Evolutionary conservation across 2,797 vertebrate species (phyloP).

Genomic region (Acanthurus lineatus): DNA sequence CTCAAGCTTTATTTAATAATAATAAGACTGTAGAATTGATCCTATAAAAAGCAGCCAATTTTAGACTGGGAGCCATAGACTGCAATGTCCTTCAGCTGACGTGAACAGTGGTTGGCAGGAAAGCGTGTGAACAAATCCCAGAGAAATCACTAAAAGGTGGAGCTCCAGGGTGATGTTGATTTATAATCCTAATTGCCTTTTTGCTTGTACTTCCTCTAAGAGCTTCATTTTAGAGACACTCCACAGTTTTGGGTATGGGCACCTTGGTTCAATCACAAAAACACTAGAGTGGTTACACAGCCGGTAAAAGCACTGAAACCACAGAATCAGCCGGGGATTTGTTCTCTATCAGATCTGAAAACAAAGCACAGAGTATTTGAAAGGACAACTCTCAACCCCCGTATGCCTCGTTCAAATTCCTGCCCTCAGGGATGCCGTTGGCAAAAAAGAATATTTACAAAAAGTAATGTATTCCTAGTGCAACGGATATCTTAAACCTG

Average conservation of each 20-base stretch:
- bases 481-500: slow-evolving; percentile 13
- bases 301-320: slow-evolving; percentile 3
- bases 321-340: slow-evolving; percentile 17
- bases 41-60: not conserved
- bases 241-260: not conserved
- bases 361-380: slow-evolving; percentile 20
- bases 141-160: slow-evolving; percentile 9
- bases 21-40: not conserved
- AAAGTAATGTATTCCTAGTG: slow-evolving; percentile 27
- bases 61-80: not conserved
- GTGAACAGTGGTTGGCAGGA: not conserved
- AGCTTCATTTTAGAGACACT: slow-evolving; percentile 6
- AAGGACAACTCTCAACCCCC: slow-evolving; percentile 33
- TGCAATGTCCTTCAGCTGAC: not conserved
- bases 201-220: slow-evolving; percentile 2
- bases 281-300: slow-evolving; percentile 1
- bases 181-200: slow-evolving; percentile 14
- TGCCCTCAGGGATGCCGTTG: slow-evolving; percentile 38
- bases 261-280: not conserved
- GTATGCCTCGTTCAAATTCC: slow-evolving; percentile 33
- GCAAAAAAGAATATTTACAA: slow-evolving; percentile 44
- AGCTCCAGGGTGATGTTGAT: slow-evolving; percentile 11
- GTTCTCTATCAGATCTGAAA: slow-evolving; percentile 23
- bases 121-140: not conserved
- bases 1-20: not conserved